Conservation (phyloP, 2,888 invertebrate species). For the Cheiracanthium punctorium region DNA sequence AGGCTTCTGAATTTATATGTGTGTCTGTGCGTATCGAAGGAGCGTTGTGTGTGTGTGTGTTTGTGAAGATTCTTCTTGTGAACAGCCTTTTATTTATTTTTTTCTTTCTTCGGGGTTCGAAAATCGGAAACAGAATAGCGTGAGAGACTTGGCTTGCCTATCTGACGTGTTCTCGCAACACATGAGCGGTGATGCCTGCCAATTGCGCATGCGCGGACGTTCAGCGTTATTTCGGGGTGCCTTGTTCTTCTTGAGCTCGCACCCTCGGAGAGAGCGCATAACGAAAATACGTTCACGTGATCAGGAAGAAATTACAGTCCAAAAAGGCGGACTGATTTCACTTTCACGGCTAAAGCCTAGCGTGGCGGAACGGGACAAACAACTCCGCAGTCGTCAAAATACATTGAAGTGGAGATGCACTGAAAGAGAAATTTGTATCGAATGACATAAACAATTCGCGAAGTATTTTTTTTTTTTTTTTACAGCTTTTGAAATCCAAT, state of each 20-base stretch:
- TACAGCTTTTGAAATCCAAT: too few species aligned
- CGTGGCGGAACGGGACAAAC: too few species aligned
- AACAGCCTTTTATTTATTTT: too few species aligned
- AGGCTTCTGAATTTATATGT: background rate
- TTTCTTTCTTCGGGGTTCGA: background rate
- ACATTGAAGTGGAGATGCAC: too few species aligned
- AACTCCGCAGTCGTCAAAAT: too few species aligned
- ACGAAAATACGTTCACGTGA: conserved; percentile 10
- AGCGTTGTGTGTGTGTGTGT: background rate
- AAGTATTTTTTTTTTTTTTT: too few species aligned
- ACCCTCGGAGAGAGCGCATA: background rate
- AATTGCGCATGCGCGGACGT: background rate
- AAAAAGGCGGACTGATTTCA: conserved; percentile 1
- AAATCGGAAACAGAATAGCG: background rate
- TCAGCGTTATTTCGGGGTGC: conserved; percentile 2
- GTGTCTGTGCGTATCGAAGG: background rate
- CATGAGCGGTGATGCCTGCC: conserved; percentile 15
- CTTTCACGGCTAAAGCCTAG: background rate
- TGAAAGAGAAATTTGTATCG: too few species aligned
- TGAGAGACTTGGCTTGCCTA: background rate
- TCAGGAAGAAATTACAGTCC: conserved; percentile 13
- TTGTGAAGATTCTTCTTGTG: background rate
- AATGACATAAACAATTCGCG: too few species aligned
- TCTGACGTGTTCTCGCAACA: conserved; percentile 5
- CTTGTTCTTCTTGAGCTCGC: background rate